Evolutionary conservation across 2,797 vertebrate genomes (phyloP), one percentile per base, ranked within the genome.

Genomic region (Hephaestus fuliginosus): DNA sequence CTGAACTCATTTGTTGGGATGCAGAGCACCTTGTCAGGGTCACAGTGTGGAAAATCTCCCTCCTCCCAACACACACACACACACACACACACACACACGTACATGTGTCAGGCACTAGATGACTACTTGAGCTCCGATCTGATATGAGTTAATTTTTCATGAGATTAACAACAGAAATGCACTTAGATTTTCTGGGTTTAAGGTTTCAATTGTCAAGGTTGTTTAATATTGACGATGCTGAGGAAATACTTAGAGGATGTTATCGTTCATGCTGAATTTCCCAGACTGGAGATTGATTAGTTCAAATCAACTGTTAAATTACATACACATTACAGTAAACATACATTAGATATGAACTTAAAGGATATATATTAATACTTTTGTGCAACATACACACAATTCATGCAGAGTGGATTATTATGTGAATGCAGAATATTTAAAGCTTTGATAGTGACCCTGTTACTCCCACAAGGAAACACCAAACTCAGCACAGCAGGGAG

Each of bases 1-100:
- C 78, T 65, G 66, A 86, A 81, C 82, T 88, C 63, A 92, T 92
- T 90, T 88, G 84, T 71, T 80, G 68, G 71, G 73, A 85, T 77
- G 69, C 75, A 71, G 76, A 86, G 76, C 78, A 87, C 86, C 83
- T 92, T 76, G 70, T 81, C 70, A 80, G 76, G 85, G 81, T 85
- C 76, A 74, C 63, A 76, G 7, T 80, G 77, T 84, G 69, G 74
- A 87, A 87, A 84, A 82, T 70, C 72, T 64, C 33, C 78, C 33
- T 46, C 69, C n/a, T 52, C 1, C n/a, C 60, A 78, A 67, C 53
- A 60, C 68, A 79, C 57, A 66, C 52, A 63, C 1, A 36, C 10
- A 48, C 18, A 39, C 6, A 41, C 41, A 11, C 1, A 39, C 66
- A 61, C 25, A 25, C 25, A 25, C 25, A 25, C 25, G 25, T 25